Base-by-base conservation (phyloP, 2,113 vertebrate species). In the Silurus meridionalis region DNA sequence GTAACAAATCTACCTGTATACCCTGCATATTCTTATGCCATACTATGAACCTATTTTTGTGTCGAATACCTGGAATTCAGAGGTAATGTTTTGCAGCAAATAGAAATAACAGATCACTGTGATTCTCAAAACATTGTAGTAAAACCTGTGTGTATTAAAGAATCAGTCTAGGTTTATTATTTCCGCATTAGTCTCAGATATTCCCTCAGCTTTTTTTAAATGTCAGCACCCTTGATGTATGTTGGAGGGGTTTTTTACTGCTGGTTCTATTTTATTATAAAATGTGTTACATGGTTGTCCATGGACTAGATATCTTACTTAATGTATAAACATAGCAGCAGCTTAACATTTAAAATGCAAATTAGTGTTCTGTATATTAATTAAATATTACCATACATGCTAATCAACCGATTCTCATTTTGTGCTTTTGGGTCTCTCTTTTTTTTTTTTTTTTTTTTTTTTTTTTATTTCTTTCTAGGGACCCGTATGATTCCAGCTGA, bases 401-500 rank as follows among this genome's bases (percentile, higher is more conserved):
- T 6, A 60, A 60, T 60, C 58, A 60, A 21, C 58, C 17, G 58
- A 60, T 60, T 21, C 17, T 14, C 14, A 8, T 8, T 48, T 72
- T 0, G 11, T 48, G 69, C 9, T 6, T 58, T 6, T 25, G 10
- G 17, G 9, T 28, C 5, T 10, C 1, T 21, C 0, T 8, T 7
- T 2, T 14, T 23, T 50, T 48, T 48, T 58, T 48, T 23, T 82
- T 11, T 61, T 14, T 58, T 48, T 58, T 28, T 7, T 48, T 14
- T 83, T 10, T 80, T 6, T 58, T 4, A 25, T 19, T 6, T 19
- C 28, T 90, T 58, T 4, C 0, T 89, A 99, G 98, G 98, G 66
- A 99, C 97, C 89, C 97, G 97, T 57, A 96, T 97, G 95, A 97
- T 99, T 94, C 98, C 98, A 0, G 97, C 97, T 80, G 98, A 99